Evolutionary conservation across 2,797 vertebrate species (phyloP), one percentile per base, ranked within the genome.

Genomic region (Ambastaia sidthimunki): DNA sequence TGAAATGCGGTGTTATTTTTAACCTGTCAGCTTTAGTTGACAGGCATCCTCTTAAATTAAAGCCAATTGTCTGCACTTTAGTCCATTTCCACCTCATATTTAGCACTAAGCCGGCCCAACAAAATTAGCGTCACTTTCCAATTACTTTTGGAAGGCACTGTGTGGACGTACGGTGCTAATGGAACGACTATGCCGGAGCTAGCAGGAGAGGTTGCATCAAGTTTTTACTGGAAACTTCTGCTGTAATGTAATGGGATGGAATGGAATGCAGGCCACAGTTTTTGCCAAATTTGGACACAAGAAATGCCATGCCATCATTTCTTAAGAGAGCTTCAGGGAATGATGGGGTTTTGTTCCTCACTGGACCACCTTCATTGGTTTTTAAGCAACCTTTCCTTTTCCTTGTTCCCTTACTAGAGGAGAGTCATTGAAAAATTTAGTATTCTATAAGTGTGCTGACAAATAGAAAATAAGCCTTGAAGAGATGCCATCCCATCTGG

Each of bases 201-300:
- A 16, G 21, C 9, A 31, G 28, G 23, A 55, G 59, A 79, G 77
- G 55, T 54, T 23, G 15, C 31, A 63, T 72, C 28, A 50, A 48
- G 48, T 12, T 66, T 76, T 13, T 63, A 57, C 54, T 74, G 76
- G 55, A 54, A 54, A 50, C 28, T 28, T 28, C 28, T 28, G 54
- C 50, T 76, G 55, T 76, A 76, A 73, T 59, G 37, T 62, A 80
- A 67, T 69, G 50, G 66, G 74, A 70, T 47, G 31, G 50, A 78
- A 67, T 82, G 74, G 70, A 85, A 85, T 85, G 84, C 78, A 76
- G 69, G 75, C 59, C 70, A 60, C 74, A 83, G 73, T 84, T 94
- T 93, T 93, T 91, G 90, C 93, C 93, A 95, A 93, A 94, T 95
- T 95, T 95, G 93, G 92, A 92, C 92, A 85, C 41, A 48, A 80